Base-by-base conservation (phyloP, 2,113 vertebrate species). In the Podarcis muralis region DNA sequence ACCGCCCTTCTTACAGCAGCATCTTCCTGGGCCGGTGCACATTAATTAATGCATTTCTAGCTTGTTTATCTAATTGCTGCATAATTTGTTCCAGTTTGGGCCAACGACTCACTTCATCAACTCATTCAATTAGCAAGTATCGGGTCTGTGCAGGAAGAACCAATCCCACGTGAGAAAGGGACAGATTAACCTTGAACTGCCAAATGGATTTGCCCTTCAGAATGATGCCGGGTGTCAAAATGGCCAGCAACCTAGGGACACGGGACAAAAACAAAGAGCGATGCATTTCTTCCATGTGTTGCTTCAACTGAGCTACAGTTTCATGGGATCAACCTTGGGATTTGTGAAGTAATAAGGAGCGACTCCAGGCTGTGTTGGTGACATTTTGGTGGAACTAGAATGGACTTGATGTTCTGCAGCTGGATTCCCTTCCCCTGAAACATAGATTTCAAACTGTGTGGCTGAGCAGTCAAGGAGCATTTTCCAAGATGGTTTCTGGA, bases 41-140 rank as follows among this genome's bases (percentile, higher is more conserved):
- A 87, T 94, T 93, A 94, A 95, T 94, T 94, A 96, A 89, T 0
- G 0, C 87, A 68, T 85, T 94, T 92, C 90, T 91, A 90, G 88
- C 88, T 94, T 25, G 1, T 93, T 94, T 92, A 91, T 90, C 91
- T 92, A 93, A 95, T 92, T 91, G 90, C 8, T 3, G 87, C 69
- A 6, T 89, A 91, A 95, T 79, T 82, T 81, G 69, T 85, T 93
- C 88, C 93, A 80, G 91, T 87, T 93, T 90, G 72, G 93, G 92
- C 89, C 94, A 89, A 89, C 66, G 89, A 85, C 90, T 88, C 92
- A 66, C 82, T 90, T 88, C 88, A 71, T 78, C 89, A 89, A 87
- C 87, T 85, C 0, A 0, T 89, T 83, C 85, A 88, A 82, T 74
- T 0, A 84, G 71, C 66, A 40, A n/a, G 5, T 87, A 87, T 82